Base-by-base conservation (phyloP, 2,888 invertebrate species). In the Noctua comes region DNA sequence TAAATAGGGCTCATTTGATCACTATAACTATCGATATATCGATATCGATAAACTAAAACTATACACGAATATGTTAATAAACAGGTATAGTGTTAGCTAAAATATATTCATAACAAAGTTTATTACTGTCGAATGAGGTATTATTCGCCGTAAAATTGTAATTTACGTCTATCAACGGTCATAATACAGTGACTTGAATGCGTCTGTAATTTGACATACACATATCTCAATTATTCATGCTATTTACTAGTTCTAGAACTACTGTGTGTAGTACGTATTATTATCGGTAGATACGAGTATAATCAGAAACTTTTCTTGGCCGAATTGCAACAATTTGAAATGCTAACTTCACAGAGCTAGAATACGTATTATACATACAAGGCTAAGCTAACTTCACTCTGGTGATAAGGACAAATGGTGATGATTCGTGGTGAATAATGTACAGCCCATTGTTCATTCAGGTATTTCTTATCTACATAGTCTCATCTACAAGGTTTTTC, bases 11-110 rank as follows among this genome's bases (percentile, higher is more conserved):
- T 90, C 90, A 90, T 89, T 91, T 81, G 86, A 86, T 83, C 81
- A 84, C 78, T 87, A 89, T 90, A 91, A 92, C 82, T 91, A 93
- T 95, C 94, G 94, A 91, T 88, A 89, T 91, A 93, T 95, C 94
- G 94, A 91, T 88, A 89, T 92, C 91, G 91, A 91, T 90, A 88
- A 84, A 84, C 80, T 85, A 43, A 79, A 77, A 82, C 80, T 80
- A 46, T 71, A 79, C 76, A 83, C 70, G 48, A 77, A 73, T 80
- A 85, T 82, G 86, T 64, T 79, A 80, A 80, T 79, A 78, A 77
- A 73, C 70, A 68, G 69, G 70, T 73, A 80, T 54, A 51, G 80
- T 76, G 68, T 70, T 69, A 69, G 48, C 69, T 59, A 54, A 76
- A 73, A 80, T 80, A 72, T 85, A 80, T 85, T 83, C 80, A 80